These are phyloP conservation scores for Ooceraea biroi DNA, from an alignment of 1,140 invertebrate species.

Conservation along the genomic window DNA sequence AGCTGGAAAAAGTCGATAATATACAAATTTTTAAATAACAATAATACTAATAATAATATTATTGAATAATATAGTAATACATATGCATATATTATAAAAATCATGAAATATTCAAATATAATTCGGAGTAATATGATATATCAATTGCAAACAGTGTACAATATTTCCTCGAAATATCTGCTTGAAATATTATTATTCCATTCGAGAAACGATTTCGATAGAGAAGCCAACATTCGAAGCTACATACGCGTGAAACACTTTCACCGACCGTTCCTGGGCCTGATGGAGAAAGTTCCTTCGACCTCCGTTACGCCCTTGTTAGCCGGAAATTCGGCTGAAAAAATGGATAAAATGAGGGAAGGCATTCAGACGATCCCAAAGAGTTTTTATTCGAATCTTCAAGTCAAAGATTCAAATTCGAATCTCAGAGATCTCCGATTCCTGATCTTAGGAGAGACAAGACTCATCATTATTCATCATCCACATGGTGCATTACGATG, in stretches of 20 bases:
- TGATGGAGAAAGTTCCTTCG: slow-evolving; percentile 69
- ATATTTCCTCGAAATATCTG: slow-evolving; percentile 2
- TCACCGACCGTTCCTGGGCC: slow-evolving; percentile 65
- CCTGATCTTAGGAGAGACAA: neutral
- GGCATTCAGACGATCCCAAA: neutral
- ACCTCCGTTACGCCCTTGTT: slow-evolving; percentile 65
- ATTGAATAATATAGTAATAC: slow-evolving; percentile 22
- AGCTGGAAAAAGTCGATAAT: neutral
- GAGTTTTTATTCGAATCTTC: neutral
- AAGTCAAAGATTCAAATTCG: neutral
- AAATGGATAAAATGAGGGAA: neutral
- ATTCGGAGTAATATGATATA: neutral
- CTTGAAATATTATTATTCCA: slow-evolving; percentile 49
- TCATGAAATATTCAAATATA: neutral
- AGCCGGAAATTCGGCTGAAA: slow-evolving; percentile 33
- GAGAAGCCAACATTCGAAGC: slow-evolving; percentile 62
- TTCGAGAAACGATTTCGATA: slow-evolving; percentile 42
- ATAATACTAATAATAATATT: neutral
- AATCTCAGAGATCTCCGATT: neutral
- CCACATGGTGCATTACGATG: neutral
- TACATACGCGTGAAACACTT: slow-evolving; percentile 71
- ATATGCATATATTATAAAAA: neutral
- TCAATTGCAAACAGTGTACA: neutral
- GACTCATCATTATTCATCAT: neutral
- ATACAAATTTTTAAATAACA: no score